A percentile compares a stretch with the other conserved stretches of the same genome.
Evolutionary conservation across 2,888 invertebrate species (phyloP).

Genomic region (Cephus rjabovi): DNA sequence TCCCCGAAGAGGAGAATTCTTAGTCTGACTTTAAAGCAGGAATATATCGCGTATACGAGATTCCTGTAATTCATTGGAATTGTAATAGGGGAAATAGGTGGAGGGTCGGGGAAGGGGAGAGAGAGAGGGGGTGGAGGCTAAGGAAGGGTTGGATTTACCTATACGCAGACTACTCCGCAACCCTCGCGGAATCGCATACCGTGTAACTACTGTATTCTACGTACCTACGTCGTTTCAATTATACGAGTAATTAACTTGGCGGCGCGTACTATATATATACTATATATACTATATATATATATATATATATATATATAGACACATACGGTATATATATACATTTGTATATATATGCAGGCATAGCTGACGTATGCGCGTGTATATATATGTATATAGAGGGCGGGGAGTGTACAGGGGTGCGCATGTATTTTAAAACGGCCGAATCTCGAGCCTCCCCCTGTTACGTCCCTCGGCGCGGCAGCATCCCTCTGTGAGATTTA

Average conservation of each 20-base stretch:
- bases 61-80: background rate
- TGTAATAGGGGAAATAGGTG: background rate
- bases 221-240: slow-evolving; percentile 63
- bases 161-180: background rate
- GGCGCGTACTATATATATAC: slow-evolving; percentile 4
- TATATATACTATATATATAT: slow-evolving; percentile 3
- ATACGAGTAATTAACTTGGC: slow-evolving; percentile 26
- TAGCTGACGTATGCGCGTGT: background rate
- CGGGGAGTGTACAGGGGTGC: background rate
- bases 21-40: background rate
- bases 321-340: background rate
- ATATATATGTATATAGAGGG: background rate
- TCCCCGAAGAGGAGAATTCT: background rate
- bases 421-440: background rate
- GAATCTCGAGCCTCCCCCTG: background rate
- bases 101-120: background rate
- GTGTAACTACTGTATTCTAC: slow-evolving; percentile 24
- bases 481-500: background rate
- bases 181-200: slow-evolving; percentile 20
- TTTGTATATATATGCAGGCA: background rate
- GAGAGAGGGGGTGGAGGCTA: background rate
- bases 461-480: background rate
- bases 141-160: slow-evolving; percentile 5
- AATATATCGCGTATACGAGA: background rate
- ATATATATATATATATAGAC: background rate